phyloP scores from a whole-genome alignment of 2,797 vertebrate genomes.

The Morus bassanus region DNA sequence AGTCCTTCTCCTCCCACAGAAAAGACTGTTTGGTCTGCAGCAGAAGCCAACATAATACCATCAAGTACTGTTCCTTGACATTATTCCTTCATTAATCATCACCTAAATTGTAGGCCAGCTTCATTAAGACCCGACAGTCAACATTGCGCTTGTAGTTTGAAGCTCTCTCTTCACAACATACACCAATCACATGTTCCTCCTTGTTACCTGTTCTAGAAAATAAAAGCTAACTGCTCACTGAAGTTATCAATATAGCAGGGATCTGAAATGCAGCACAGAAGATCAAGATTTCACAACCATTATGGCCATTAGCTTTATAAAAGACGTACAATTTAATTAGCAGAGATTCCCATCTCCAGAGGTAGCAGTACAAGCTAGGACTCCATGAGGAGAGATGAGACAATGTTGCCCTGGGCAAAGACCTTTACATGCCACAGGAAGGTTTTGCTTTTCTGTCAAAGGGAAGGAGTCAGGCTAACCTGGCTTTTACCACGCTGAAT shows the following conservation, averaged over 20 bases:
- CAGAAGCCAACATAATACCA: background rate
- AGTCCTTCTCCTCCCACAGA: background rate
- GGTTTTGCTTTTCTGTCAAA: background rate
- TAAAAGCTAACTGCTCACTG: background rate
- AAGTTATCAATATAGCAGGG: background rate
- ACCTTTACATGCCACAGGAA: background rate
- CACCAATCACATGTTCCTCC: background rate
- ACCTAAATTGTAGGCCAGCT: background rate
- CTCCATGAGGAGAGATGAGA: background rate
- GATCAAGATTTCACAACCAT: background rate
- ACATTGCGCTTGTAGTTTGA: background rate
- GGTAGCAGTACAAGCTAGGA: background rate
- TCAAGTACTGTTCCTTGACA: background rate
- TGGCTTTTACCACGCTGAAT: background rate
- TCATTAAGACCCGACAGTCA: background rate
- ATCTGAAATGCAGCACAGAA: background rate
- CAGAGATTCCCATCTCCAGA: background rate
- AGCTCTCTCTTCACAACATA: accelerated
- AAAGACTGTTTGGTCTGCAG: background rate
- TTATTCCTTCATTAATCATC: background rate
- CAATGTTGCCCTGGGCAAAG: background rate
- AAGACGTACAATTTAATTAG: background rate
- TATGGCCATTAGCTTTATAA: background rate
- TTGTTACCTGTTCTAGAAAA: background rate
- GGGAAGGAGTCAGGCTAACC: background rate